Percentiles rank a stretch among this genome's conserved stretches.
Evolutionary conservation across 2,797 vertebrate species (phyloP).

Genomic region (Nannoperca obscura): DNA sequence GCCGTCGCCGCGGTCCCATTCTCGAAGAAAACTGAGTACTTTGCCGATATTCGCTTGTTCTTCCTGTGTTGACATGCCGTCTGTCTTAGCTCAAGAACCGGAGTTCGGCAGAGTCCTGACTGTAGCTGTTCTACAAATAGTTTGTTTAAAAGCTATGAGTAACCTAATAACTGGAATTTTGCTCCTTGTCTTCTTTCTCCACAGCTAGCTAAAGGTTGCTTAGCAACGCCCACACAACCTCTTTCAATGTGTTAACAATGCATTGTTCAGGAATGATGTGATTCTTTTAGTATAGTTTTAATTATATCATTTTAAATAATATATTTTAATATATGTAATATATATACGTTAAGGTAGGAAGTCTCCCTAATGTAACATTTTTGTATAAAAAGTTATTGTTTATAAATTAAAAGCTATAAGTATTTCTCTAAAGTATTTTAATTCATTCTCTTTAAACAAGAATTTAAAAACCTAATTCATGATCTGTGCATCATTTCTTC

Average conservation of each 20-base stretch:
- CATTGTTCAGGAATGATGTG: neutral
- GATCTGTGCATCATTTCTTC: no score
- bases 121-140: neutral
- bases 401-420: no score
- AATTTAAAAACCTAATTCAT: no score
- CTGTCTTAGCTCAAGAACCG: neutral
- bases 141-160: neutral
- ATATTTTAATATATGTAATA: neutral
- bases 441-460: no score
- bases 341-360: neutral
- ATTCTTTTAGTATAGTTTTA: neutral
- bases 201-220: conserved; percentile 28
- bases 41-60: conserved; percentile 69
- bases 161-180: neutral
- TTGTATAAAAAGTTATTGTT: no score
- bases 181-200: neutral
- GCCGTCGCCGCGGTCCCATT: conserved; percentile 87
- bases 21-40: conserved; percentile 84
- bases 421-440: no score
- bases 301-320: neutral
- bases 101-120: no score
- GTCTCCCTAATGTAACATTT: neutral
- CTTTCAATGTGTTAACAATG: neutral
- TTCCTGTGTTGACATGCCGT: conserved; percentile 38
- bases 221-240: conserved; percentile 29